Evolutionary conservation across 2,113 vertebrate genomes (phyloP).

Genomic region (Gorsachius goisagi): DNA sequence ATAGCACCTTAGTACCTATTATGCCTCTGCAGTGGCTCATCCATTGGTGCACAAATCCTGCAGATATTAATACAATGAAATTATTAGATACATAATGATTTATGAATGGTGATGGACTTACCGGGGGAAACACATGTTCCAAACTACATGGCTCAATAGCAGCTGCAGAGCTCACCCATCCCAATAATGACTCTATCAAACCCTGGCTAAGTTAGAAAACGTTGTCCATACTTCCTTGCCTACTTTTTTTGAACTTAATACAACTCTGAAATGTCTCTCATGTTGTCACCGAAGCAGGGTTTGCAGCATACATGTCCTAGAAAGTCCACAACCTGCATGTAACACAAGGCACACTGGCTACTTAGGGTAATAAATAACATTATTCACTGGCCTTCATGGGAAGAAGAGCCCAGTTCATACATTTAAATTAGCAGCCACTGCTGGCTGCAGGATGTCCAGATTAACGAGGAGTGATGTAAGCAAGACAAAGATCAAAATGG

Average conservation of each 20-base stretch:
- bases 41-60: not conserved
- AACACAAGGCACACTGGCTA: not conserved
- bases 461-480: not conserved
- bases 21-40: not conserved
- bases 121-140: not conserved
- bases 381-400: not conserved
- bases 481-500: not conserved
- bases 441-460: not conserved
- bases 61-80: not conserved
- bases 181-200: not conserved
- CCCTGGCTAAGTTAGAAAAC: not conserved
- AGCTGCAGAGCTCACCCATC: not conserved
- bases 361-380: not conserved
- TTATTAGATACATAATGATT: not conserved
- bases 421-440: not conserved
- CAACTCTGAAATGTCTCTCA: not conserved
- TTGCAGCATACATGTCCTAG: rapidly evolving
- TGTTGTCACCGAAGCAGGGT: not conserved
- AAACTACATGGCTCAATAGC: not conserved
- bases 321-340: not conserved
- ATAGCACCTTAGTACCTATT: not conserved
- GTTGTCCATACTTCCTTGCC: not conserved
- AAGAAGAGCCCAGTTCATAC: not conserved
- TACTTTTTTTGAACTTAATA: not conserved
- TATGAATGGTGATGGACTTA: not conserved